Evolutionary conservation across 2,113 vertebrate species (phyloP), one percentile per base, ranked within the genome.

Genomic region (Megaceryle torquata): DNA sequence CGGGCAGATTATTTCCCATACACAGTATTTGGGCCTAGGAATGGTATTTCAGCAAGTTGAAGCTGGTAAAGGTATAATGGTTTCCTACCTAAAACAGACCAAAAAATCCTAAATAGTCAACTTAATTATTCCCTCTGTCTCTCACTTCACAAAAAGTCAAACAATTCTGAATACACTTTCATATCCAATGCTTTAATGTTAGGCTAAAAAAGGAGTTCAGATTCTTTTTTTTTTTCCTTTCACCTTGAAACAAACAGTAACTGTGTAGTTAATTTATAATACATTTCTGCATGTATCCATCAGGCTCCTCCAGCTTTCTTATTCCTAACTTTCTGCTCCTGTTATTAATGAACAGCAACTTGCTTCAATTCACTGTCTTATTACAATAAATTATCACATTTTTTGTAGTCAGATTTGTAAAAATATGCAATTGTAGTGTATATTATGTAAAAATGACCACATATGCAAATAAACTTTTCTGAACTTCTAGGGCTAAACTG

Each of bases 141-240:
- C 12, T 46, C 18, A 57, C 11, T 15, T 75, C 82, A 57, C 19
- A 53, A 72, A 72, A 89, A 22, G 3, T 15, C 26, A 53, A 71
- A 50, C 24, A 80, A 5, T 85, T 91, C 75, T 67, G 77, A 88
- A 88, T 78, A 59, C 93, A 83, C 76, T 96, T 95, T 93, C 44
- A 75, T 19, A 93, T 21, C 74, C 56, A 69, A 12, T 92, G 57
- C 81, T 96, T 91, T 80, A 70, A n/a, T 79, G 44, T n/a, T 65
- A 83, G 75, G 29, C 50, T 76, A 79, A 91, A 88, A 86, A 91
- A 43, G 77, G 4, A 69, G 20, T 96, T 84, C 2, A 39, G 61
- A 18, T 68, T 37, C 37, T 37, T 39, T 65, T 57, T 63, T 35
- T 20, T 35, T 20, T 59, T 74, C n/a, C 54, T 48, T 82, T 89